A percentile compares a stretch with the other conserved stretches of the same genome.
These are phyloP conservation scores for Drosophila guanche DNA, from an alignment of 1,140 invertebrate genomes.

Conservation along the genomic window DNA sequence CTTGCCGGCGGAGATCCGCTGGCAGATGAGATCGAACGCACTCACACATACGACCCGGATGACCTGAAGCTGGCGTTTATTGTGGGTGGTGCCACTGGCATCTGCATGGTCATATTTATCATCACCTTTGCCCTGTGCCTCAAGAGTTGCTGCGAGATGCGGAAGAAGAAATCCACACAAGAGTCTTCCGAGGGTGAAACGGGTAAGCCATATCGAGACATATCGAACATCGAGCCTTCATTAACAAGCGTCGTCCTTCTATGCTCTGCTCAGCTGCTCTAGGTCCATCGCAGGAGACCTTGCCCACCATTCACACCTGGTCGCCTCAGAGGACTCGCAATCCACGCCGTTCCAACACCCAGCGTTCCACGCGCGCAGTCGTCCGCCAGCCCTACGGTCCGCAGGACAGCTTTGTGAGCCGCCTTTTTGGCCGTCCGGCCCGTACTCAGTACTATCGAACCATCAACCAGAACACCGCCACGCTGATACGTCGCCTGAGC, in stretches of 20 bases:
- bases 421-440: slow-evolving; percentile 74
- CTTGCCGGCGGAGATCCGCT: slow-evolving; percentile 33
- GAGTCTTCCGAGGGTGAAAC: slow-evolving; percentile 15
- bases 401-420: slow-evolving; percentile 69
- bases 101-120: slow-evolving; percentile 75
- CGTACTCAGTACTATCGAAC: slow-evolving; percentile 76
- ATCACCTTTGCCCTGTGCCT: slow-evolving; percentile 69
- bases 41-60: slow-evolving; percentile 64
- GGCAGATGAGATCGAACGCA: slow-evolving; percentile 30
- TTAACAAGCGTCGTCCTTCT: neutral
- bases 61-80: slow-evolving; percentile 71
- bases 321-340: slow-evolving; percentile 42
- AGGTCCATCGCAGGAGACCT: slow-evolving; percentile 41
- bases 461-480: slow-evolving; percentile 79
- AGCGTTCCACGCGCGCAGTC: slow-evolving; percentile 50
- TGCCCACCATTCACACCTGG: slow-evolving; percentile 53
- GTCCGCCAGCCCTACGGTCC: slow-evolving; percentile 61
- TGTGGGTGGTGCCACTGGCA: slow-evolving; percentile 67
- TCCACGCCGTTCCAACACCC: slow-evolving; percentile 60
- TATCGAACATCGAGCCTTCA: neutral
- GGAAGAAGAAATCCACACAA: slow-evolving; percentile 37
- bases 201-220: slow-evolving; percentile 17
- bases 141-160: slow-evolving; percentile 69
- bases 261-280: too few species aligned
- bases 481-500: slow-evolving; percentile 73